Evolutionary conservation across 92 coral and sea anemone species (phyloP), one percentile per base, ranked within the genome.

Genomic region (Epizoanthus stellaris): DNA sequence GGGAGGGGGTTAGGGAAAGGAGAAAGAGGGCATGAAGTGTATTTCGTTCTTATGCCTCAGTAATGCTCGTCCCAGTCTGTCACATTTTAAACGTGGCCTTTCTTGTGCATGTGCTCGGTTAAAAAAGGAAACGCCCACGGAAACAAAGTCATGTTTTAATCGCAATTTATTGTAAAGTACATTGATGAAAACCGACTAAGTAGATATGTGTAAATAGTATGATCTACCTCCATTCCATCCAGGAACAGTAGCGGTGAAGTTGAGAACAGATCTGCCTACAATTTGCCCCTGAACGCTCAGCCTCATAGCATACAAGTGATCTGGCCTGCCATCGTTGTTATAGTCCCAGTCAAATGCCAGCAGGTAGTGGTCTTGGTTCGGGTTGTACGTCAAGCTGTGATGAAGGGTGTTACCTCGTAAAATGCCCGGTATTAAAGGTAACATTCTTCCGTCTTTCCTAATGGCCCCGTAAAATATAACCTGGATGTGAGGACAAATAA

Each of bases 341-440:
- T 91, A 86, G 81, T 96, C 99, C 84, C 91, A 79, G 59, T 96
- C 99, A 82, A 91, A 96, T 19, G 93, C 94, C 53, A 96, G 93
- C 57, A 94, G 82, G 61, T 94, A 96, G 70, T 96, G 94, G 84
- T 94, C 90, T 21, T 92, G 90, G 43, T 67, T 84, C 2, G 90
- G 92, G 85, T 96, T 96, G 87, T 89, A 94, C 10, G 98, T 92
- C 5, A 90, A 71, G 20, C 93, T 89, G 85, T 96, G 98, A 66
- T 89, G 95, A 56, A 96, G 66, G 3, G 86, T 95, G 38, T 95
- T 89, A 40, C 98, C 98, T 15, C 91, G 85, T 39, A 96, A 70
- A 25, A 59, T 11, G 14, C 73, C 60, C 7, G 99, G 99, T 13
- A 94, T 87, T 80, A 95, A 64, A 38, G 89, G 89, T 6, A 72